A percentile compares a stretch with the other conserved stretches of the same genome.
phyloP scores from a whole-genome alignment of 2,888 invertebrate genomes.

The Ethmia dodecea region DNA sequence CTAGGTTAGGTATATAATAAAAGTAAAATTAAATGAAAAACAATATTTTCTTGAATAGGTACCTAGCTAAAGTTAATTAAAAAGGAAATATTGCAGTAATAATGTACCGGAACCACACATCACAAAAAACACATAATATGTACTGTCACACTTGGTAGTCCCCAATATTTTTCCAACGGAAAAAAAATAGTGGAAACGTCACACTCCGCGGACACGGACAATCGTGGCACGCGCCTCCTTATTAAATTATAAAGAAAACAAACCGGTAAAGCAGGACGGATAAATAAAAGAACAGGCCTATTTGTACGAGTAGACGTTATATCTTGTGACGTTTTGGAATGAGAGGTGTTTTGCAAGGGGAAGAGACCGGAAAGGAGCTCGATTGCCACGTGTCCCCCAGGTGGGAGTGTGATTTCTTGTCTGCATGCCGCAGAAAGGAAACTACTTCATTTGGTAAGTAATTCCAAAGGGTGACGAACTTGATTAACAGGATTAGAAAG shows the following conservation, averaged over 20 bases:
- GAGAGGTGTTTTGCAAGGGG: slow-evolving; percentile 32
- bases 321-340: slow-evolving; percentile 25
- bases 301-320: slow-evolving; percentile 4
- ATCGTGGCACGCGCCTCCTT: slow-evolving; percentile 60
- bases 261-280: slow-evolving; percentile 36
- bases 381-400: slow-evolving; percentile 57
- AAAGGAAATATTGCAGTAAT: too few species aligned
- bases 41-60: too few species aligned
- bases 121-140: background rate
- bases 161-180: slow-evolving; percentile 18
- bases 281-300: slow-evolving; percentile 14
- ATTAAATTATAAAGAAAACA: slow-evolving; percentile 71
- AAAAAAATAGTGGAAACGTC: slow-evolving; percentile 34
- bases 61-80: too few species aligned
- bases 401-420: slow-evolving; percentile 50
- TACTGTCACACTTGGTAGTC: slow-evolving; percentile 12
- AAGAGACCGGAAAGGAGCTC: slow-evolving; percentile 46
- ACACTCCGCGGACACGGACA: slow-evolving; percentile 50
- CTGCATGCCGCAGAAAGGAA: slow-evolving; percentile 28
- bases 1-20: too few species aligned
- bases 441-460: slow-evolving; percentile 28
- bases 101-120: slow-evolving; percentile 3
- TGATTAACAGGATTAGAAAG: too few species aligned
- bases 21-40: too few species aligned
- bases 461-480: too few species aligned